Evolutionary conservation across 2,797 vertebrate genomes (phyloP).

Genomic region (Eutrigla gurnardus): DNA sequence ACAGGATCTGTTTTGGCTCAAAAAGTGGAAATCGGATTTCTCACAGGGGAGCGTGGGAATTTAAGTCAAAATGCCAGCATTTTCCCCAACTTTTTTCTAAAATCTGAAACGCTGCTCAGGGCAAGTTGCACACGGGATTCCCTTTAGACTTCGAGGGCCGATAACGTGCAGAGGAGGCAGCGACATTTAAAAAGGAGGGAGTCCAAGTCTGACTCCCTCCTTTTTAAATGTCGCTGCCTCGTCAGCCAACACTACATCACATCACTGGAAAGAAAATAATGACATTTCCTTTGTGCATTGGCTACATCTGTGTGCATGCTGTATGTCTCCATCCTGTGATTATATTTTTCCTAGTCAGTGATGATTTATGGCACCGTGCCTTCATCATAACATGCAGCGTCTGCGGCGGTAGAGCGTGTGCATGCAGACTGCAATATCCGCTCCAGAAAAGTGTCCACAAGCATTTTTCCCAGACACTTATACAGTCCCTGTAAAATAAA

Average conservation of each 20-base stretch:
- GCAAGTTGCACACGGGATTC: constrained; percentile 37
- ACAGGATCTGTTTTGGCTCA: constrained; percentile 32
- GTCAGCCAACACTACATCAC: constrained; percentile 23
- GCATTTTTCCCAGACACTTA: constrained; percentile 33
- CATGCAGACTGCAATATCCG: constrained; percentile 57
- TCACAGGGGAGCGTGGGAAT: constrained; percentile 44
- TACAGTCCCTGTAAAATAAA: constrained; percentile 50
- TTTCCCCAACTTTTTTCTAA: constrained; percentile 9
- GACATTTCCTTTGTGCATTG: constrained; percentile 46
- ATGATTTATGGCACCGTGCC: constrained; percentile 44
- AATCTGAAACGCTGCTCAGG: constrained; percentile 21
- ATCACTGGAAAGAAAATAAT: constrained; percentile 29
- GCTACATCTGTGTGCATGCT: constrained; percentile 15
- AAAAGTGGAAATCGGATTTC: constrained; percentile 34
- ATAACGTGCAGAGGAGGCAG: not conserved
- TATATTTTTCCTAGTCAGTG: constrained; percentile 10
- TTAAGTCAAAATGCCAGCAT: constrained; percentile 11
- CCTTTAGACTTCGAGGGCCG: constrained; percentile 11
- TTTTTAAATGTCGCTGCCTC: constrained; percentile 15
- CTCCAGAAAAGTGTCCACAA: constrained; percentile 44
- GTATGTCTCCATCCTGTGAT: not conserved
- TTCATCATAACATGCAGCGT: constrained; percentile 46
- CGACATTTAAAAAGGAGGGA: too few relatives aligned
- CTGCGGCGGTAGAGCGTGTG: constrained; percentile 47
- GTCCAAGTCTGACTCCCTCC: not conserved